Percentiles rank a stretch among this genome's conserved stretches.
Evolutionary conservation across 2,888 invertebrate species (phyloP).

Genomic region (Lepidocyrtoides sp.): DNA sequence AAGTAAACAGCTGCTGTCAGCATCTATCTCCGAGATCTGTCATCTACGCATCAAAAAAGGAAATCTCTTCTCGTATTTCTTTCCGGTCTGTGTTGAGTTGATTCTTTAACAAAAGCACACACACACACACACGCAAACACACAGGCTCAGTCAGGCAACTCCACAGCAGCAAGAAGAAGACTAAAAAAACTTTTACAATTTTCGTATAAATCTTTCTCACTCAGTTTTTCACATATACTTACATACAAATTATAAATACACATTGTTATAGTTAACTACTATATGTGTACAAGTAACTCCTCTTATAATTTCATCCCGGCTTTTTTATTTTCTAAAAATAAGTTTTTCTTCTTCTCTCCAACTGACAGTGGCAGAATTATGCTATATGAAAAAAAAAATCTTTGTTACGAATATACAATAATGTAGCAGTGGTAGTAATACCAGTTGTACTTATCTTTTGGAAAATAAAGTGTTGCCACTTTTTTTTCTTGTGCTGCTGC

Average conservation of each 20-base stretch:
- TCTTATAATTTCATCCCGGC: background rate
- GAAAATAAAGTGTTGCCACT: background rate
- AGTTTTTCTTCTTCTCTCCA: background rate
- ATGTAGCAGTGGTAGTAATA: background rate
- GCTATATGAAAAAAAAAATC: background rate
- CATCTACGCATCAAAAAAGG: conserved; percentile 76
- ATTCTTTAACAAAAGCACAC: background rate
- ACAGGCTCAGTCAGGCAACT: background rate
- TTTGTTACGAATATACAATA: background rate
- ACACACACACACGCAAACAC: background rate
- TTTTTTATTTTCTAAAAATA: conserved; percentile 10
- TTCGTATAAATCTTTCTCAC: conserved; percentile 2
- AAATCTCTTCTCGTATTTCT: conserved; percentile 77
- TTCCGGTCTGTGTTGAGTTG: conserved; percentile 73
- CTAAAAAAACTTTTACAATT: background rate
- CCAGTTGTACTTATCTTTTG: too few relatives aligned
- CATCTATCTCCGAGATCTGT: conserved; percentile 75
- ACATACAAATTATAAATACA: too few relatives aligned
- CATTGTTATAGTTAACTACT: too few relatives aligned
- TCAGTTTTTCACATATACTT: background rate
- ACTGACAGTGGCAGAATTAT: background rate
- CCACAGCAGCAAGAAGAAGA: too few relatives aligned
- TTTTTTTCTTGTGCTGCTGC: too few relatives aligned
- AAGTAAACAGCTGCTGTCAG: conserved; percentile 78
- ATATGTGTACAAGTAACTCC: too few relatives aligned